These are phyloP conservation scores for Acinonyx jubatus DNA, from an alignment of 2,113 vertebrate species.

Conservation along the genomic window DNA sequence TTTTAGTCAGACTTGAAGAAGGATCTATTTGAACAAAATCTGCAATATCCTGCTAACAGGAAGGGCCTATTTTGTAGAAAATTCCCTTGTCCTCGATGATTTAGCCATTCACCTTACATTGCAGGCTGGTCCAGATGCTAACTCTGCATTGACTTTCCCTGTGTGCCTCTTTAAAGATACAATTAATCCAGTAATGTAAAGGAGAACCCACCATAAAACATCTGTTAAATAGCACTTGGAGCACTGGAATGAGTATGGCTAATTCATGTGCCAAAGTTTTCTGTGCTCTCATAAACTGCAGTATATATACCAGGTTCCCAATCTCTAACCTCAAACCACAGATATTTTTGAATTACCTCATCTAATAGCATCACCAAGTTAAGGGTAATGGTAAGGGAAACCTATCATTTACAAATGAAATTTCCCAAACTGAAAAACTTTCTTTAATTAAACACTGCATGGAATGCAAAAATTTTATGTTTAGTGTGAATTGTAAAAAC, in stretches of 20 bases:
- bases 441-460: not conserved
- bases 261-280: not conserved
- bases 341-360: constrained; percentile 40
- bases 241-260: not conserved
- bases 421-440: constrained; percentile 5
- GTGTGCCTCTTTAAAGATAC: constrained; percentile 3
- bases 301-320: not conserved
- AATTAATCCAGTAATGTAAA: not conserved
- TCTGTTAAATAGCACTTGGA: constrained; percentile 22
- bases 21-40: not conserved
- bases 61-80: not conserved
- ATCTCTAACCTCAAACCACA: constrained; percentile 39
- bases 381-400: constrained; percentile 1
- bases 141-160: not conserved
- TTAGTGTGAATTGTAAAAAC: not conserved
- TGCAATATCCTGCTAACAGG: not conserved
- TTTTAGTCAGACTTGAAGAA: not conserved
- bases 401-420: not conserved
- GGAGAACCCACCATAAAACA: constrained; percentile 12
- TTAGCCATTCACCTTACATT: not conserved
- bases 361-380: not conserved
- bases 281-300: not conserved
- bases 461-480: constrained; percentile 3
- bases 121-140: constrained; percentile 3
- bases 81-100: not conserved